Base-by-base conservation (phyloP, 2,113 vertebrate species). In the Saimiri boliviensis region DNA sequence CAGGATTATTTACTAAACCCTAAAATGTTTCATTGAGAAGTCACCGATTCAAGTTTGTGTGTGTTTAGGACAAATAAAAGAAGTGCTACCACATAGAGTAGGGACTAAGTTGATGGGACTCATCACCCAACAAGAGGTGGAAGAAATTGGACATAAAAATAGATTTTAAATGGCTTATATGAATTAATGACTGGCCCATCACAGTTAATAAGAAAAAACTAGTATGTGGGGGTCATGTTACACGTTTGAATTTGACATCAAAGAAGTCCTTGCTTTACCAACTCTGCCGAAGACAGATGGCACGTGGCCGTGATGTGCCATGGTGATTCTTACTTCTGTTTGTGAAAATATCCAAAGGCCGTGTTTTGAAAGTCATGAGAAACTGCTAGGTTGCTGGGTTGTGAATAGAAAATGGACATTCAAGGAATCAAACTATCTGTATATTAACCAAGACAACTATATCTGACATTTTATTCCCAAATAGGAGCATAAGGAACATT, bases 161-260 rank as follows among this genome's bases (percentile, higher is more conserved):
- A 93, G 52, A 90, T 90, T 88, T 91, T 93, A 93, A 95, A 84
- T 96, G 84, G 3, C 47, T 96, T 70, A 58, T 86, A 77, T 66
- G 89, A 93, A 93, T 94, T 81, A 97, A 96, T 74, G 54, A 93
- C 27, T 52, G 84, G 27, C 71, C 9, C 35, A 92, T 86, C 80
- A 96, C 17, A 92, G 40, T 54, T 95, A 94, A 95, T 70, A 91
- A 92, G 68, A 68, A 91, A 95, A 32, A 91, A 86, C 77, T 82
- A 40, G 56, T 49, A 42, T 10, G 25, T 86, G 63, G 91, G 82
- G 71, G 80, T 97, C 73, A 86, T 47, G 52, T 42, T 63, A 66
- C 90, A 60, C 56, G 40, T 92, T 94, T 95, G 93, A 97, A 92
- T 68, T 86, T 63, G 76, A 96, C 73, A 92, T 94, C 76, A 98